phyloP scores from a whole-genome alignment of 1,140 invertebrate genomes.

The Nasonia vitripennis region DNA sequence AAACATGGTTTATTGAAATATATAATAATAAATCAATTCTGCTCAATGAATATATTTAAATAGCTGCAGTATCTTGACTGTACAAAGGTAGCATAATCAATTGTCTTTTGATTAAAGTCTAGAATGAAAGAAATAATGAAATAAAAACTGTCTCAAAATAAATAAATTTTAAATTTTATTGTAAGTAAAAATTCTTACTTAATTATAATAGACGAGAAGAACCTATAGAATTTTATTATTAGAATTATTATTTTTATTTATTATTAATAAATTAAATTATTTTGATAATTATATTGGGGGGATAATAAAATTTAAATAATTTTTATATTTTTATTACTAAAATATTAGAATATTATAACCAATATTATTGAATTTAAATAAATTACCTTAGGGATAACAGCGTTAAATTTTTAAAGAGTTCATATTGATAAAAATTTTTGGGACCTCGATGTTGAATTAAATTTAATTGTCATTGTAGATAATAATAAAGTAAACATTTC shows the following conservation, averaged over 20 bases:
- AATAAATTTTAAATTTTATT: slow-evolving; percentile 73
- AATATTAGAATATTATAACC: slow-evolving; percentile 69
- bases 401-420: slow-evolving; percentile 81
- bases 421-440: slow-evolving; percentile 80
- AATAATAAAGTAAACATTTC: slow-evolving; percentile 75
- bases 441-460: slow-evolving; percentile 90
- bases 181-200: slow-evolving; percentile 81
- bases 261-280: slow-evolving; percentile 55
- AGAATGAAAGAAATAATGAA: slow-evolving; percentile 69
- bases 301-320: slow-evolving; percentile 71
- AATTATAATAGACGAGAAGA: slow-evolving; percentile 78
- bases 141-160: slow-evolving; percentile 74
- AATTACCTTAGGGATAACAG: slow-evolving; percentile 86
- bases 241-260: slow-evolving; percentile 67
- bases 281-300: slow-evolving; percentile 71
- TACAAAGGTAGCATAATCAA: slow-evolving; percentile 85
- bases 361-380: slow-evolving; percentile 65
- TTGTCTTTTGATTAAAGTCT: slow-evolving; percentile 81
- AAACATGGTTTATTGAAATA: slow-evolving; percentile 82
- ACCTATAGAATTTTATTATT: slow-evolving; percentile 78
- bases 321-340: slow-evolving; percentile 64
- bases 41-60: slow-evolving; percentile 79
- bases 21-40: slow-evolving; percentile 79
- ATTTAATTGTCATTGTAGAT: slow-evolving; percentile 78
- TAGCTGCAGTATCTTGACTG: slow-evolving; percentile 80